phyloP scores from a whole-genome alignment of 2,113 vertebrate genomes.

The Sprattus sprattus region DNA sequence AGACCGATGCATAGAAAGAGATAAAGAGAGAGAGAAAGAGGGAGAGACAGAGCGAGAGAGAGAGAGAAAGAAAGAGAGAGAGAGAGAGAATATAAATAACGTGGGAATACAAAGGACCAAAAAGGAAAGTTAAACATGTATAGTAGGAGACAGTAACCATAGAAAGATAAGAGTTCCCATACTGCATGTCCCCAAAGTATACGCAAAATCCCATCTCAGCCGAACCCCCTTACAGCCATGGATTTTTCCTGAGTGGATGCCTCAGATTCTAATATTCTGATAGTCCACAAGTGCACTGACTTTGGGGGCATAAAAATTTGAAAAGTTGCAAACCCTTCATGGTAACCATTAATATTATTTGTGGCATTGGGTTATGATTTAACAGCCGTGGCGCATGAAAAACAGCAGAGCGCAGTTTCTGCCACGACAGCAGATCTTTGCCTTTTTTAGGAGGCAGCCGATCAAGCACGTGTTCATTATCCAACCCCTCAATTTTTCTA shows the following conservation, averaged over 20 bases:
- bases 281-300: conserved; percentile 4
- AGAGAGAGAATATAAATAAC: no score
- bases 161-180: background rate
- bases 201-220: background rate
- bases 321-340: conserved; percentile 30
- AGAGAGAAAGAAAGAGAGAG: no score
- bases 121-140: no score
- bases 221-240: background rate
- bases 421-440: conserved; percentile 16
- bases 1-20: no score
- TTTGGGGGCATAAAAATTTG: background rate
- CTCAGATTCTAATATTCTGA: background rate
- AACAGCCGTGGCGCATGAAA: conserved; percentile 3
- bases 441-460: background rate
- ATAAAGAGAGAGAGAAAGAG: no score
- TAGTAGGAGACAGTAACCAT: no score
- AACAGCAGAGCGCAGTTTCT: background rate
- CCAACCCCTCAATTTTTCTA: conserved; percentile 27
- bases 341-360: conserved; percentile 27
- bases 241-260: background rate
- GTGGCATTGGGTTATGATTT: conserved; percentile 27
- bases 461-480: background rate
- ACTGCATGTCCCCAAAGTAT: background rate
- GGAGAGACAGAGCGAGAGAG: no score
- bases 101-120: no score